Base-by-base conservation (phyloP, 2,888 invertebrate genomes). In the Desoria tigrina region DNA sequence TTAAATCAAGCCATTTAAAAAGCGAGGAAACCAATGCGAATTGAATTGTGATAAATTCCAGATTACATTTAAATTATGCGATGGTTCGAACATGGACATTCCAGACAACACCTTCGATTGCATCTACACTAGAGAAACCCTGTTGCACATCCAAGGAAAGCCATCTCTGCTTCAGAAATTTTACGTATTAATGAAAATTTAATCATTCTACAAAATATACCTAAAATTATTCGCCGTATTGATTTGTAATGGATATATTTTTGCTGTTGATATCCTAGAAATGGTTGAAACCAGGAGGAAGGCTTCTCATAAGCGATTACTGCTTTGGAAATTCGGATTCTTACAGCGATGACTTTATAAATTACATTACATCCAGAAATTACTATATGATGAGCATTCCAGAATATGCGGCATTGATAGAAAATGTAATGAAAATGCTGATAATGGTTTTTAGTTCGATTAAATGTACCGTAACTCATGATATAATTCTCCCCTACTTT, bases 41-140 rank as follows among this genome's bases (percentile, higher is more conserved):
- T n/a, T n/a, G n/a, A n/a, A n/a, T n/a, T n/a, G n/a, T n/a, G n/a
- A n/a, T n/a, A n/a, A n/a, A n/a, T n/a, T n/a, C 16, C 26, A 82
- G 77, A 80, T 82, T 7, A 73, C 77, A 65, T 84, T 83, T 77
- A 80, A 82, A 68, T 79, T 83, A 39, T 81, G 81, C 24, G 84
- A 84, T 75, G 81, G 82, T 27, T 80, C 82, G 42, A 80, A 79
- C 66, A 78, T 81, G 65, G 78, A 81, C 39, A 83, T 80, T 68
- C 78, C 79, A 26, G 78, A 78, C 1, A 77, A 78, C 65, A 77
- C 78, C 2, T 84, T 82, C 76, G 84, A 84, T 77, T 80, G 81
- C 23, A 79, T 84, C 50, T 84, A 83, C 79, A 82, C 82, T 53
- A 76, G 84, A 45, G 77, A 84, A 75, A 81, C 82, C 83, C 81